Conservation (phyloP, 2,113 vertebrate species). For the Pogona vitticeps region DNA sequence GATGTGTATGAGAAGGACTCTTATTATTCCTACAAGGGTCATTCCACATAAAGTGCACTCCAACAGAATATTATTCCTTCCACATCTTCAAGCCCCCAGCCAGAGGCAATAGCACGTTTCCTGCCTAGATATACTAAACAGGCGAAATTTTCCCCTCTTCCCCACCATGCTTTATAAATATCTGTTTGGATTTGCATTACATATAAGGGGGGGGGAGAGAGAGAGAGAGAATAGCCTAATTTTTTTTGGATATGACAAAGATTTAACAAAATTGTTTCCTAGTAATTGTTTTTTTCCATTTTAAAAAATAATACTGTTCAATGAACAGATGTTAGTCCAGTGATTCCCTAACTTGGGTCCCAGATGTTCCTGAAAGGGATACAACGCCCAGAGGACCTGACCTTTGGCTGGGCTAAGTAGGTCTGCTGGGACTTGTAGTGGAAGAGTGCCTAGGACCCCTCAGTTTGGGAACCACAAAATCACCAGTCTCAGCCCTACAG, state of each 20-base stretch:
- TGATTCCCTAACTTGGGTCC: not conserved
- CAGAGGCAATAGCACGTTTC: not conserved
- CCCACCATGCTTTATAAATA: not conserved
- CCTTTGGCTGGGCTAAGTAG: too few relatives aligned
- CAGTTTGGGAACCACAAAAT: too few relatives aligned
- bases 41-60: not conserved
- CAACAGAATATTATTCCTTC: not conserved
- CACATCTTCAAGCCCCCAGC: not conserved
- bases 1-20: not conserved
- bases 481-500: too few relatives aligned
- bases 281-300: too few relatives aligned
- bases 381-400: too few relatives aligned
- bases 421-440: too few relatives aligned
- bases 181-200: not conserved
- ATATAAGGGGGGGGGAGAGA: not conserved
- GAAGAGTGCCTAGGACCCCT: too few relatives aligned
- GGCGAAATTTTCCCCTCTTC: not conserved
- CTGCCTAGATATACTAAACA: not conserved
- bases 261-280: too few relatives aligned
- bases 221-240: not conserved
- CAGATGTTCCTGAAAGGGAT: too few relatives aligned
- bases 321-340: too few relatives aligned
- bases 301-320: too few relatives aligned
- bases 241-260: too few relatives aligned
- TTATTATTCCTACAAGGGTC: not conserved